phyloP scores from a whole-genome alignment of 2,888 invertebrate genomes.

The Meiosimyza decipiens region DNA sequence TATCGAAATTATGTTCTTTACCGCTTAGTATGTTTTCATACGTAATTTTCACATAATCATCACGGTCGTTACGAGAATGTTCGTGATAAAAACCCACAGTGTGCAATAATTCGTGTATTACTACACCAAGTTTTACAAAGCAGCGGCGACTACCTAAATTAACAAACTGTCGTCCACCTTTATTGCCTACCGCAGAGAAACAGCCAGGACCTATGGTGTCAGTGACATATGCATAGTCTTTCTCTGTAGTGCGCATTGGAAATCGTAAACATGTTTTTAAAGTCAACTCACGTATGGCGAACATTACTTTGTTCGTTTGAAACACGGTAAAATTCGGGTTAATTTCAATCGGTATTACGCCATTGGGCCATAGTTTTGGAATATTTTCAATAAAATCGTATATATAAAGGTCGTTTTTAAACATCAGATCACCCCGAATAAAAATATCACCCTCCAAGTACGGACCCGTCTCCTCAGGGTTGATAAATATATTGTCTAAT shows the following conservation, averaged over 20 bases:
- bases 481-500: constrained; percentile 56
- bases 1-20: too few species aligned
- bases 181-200: constrained; percentile 83
- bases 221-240: constrained; percentile 76
- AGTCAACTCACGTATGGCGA: too few species aligned
- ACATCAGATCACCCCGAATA: constrained; percentile 66
- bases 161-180: constrained; percentile 73
- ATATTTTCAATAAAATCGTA: too few species aligned
- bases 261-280: constrained; percentile 76
- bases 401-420: too few species aligned
- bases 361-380: constrained; percentile 71
- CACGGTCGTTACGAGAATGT: constrained; percentile 81
- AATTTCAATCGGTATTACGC: constrained; percentile 74
- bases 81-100: constrained; percentile 84
- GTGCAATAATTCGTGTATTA: constrained; percentile 83
- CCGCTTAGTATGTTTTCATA: constrained; percentile 47
- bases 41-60: constrained; percentile 74
- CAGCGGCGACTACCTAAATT: constrained; percentile 78
- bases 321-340: constrained; percentile 69
- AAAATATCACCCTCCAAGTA: constrained; percentile 83
- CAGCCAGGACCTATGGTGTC: constrained; percentile 78
- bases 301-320: constrained; percentile 40
- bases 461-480: constrained; percentile 84
- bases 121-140: constrained; percentile 75
- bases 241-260: constrained; percentile 72